A percentile compares a stretch with the other conserved stretches of the same genome.
Evolutionary conservation across 1,140 invertebrate species (phyloP).

Genomic region (Pseudomyrmex dendroicus): DNA sequence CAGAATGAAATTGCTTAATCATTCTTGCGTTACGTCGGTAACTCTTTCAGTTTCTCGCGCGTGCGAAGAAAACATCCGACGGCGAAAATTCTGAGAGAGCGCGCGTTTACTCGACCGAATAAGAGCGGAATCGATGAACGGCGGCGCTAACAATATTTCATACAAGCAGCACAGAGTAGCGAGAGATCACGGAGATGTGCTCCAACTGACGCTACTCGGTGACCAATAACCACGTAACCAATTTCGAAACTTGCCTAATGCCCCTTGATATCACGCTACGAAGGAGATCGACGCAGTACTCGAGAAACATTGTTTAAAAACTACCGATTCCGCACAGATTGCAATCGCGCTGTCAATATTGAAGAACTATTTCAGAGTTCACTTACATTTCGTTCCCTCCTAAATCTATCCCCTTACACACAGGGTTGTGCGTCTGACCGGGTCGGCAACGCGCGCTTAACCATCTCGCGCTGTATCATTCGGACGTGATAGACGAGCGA

Average conservation of each 20-base stretch:
- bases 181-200: not conserved
- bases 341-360: not conserved
- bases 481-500: not conserved
- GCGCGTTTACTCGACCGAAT: conserved; percentile 32
- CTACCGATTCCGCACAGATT: not conserved
- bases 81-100: conserved; percentile 42
- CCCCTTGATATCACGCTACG: conserved; percentile 30
- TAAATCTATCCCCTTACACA: not conserved
- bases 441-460: not conserved
- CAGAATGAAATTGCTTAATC: conserved; percentile 56
- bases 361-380: not conserved
- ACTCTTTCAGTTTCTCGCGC: conserved; percentile 18
- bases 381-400: not conserved
- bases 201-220: conserved; percentile 35
- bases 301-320: not conserved
- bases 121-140: conserved; percentile 50
- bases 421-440: not conserved
- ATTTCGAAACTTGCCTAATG: conserved; percentile 53
- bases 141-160: conserved; percentile 55
- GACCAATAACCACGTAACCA: conserved; percentile 44
- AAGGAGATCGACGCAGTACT: not conserved
- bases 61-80: conserved; percentile 24
- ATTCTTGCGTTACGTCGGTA: conserved; percentile 45
- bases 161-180: conserved; percentile 1
- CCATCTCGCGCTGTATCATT: not conserved